Evolutionary conservation across 2,797 vertebrate genomes (phyloP).

Genomic region (Falco biarmicus): DNA sequence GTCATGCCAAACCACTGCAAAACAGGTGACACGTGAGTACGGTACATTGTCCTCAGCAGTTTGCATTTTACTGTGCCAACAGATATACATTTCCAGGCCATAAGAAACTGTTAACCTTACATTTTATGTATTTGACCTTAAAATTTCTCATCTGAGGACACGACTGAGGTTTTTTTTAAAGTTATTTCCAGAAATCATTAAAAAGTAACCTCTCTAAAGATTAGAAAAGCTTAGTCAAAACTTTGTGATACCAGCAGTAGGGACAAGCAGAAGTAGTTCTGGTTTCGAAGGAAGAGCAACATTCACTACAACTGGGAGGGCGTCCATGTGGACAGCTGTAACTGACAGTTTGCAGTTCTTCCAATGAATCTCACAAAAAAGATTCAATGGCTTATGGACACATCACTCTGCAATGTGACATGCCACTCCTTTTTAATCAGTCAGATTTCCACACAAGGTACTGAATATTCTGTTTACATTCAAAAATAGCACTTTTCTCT

Average conservation of each 20-base stretch:
- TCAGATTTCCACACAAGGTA: constrained; percentile 45
- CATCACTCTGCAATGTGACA: not conserved
- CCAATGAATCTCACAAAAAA: not conserved
- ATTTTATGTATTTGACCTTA: not conserved
- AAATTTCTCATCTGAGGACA: not conserved
- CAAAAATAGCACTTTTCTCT: constrained; percentile 63
- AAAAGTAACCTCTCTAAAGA: constrained; percentile 71
- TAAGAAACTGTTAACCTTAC: not conserved
- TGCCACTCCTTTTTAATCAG: constrained; percentile 34
- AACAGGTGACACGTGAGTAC: not conserved
- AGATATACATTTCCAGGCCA: not conserved
- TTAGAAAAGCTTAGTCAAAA: constrained; percentile 76
- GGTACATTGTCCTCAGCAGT: not conserved
- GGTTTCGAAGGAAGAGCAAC: constrained; percentile 29
- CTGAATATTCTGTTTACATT: constrained; percentile 57
- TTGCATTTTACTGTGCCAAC: not conserved
- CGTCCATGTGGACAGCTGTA: not conserved
- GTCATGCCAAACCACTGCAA: not conserved
- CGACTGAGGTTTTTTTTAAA: not conserved
- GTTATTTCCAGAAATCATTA: constrained; percentile 31
- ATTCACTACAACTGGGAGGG: not conserved
- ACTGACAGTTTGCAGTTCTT: not conserved
- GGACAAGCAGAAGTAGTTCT: constrained; percentile 60
- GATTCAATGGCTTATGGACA: not conserved
- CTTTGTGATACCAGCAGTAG: constrained; percentile 27